These are phyloP conservation scores for Protonibea diacanthus DNA, from an alignment of 2,797 vertebrate genomes.

Conservation along the genomic window DNA sequence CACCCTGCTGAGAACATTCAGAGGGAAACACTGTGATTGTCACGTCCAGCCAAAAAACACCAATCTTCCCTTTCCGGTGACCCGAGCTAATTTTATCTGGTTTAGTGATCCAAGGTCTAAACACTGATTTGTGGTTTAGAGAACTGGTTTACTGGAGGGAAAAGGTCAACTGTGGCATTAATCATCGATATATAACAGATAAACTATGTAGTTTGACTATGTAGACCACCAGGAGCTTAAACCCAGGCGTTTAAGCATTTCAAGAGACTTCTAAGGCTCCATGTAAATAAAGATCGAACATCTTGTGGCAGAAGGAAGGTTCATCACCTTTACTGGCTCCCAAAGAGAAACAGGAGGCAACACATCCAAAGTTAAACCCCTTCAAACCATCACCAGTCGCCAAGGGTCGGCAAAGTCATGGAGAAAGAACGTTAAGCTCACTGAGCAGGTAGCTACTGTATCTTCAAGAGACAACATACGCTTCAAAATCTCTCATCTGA, in stretches of 20 bases:
- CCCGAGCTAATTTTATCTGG: constrained; percentile 19
- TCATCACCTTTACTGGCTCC: constrained; percentile 19
- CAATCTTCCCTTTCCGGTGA: constrained; percentile 5
- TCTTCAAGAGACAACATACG: neutral
- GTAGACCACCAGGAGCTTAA: too few relatives aligned
- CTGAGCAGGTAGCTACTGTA: neutral
- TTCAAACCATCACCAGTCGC: constrained; percentile 21
- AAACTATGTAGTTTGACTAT: neutral
- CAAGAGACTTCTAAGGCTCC: neutral
- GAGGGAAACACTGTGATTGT: constrained; percentile 1
- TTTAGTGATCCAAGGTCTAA: constrained; percentile 20
- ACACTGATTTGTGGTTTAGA: neutral
- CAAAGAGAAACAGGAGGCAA: constrained; percentile 7
- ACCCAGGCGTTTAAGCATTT: neutral
- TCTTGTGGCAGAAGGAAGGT: constrained; percentile 9
- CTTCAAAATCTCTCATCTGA: neutral
- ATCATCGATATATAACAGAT: neutral
- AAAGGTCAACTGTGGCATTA: neutral
- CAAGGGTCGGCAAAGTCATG: neutral
- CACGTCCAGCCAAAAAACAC: neutral
- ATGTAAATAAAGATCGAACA: neutral
- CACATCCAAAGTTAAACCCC: constrained; percentile 13
- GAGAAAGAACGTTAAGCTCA: constrained; percentile 21
- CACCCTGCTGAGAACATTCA: constrained; percentile 10
- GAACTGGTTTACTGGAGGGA: neutral